Percentiles rank a stretch among this genome's conserved stretches.
Evolutionary conservation across 2,113 vertebrate species (phyloP).

Genomic region (Odobenus rosmarus): DNA sequence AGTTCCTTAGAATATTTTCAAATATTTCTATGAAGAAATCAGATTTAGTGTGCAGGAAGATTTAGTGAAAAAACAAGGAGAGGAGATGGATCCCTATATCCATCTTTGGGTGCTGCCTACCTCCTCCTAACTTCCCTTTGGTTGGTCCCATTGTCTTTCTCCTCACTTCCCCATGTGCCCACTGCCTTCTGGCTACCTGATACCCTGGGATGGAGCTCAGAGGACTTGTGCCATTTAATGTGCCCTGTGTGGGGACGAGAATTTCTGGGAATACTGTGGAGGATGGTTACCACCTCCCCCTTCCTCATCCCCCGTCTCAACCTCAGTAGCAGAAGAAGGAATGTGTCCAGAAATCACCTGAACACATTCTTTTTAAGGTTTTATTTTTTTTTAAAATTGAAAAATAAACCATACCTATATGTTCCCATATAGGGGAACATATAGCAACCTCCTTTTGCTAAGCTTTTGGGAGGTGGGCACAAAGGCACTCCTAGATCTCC

Average conservation of each 20-base stretch:
- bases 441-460: neutral
- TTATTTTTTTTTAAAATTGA: conserved; percentile 73
- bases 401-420: conserved; percentile 77
- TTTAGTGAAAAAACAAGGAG: neutral
- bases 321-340: neutral
- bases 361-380: neutral
- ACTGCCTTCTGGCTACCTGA: neutral
- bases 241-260: neutral
- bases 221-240: neutral
- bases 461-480: neutral
- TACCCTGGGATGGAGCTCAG: neutral
- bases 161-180: neutral
- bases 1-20: neutral
- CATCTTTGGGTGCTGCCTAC: neutral
- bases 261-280: neutral
- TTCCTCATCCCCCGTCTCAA: neutral
- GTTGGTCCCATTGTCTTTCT: neutral
- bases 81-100: neutral
- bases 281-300: neutral
- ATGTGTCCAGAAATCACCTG: neutral
- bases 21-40: neutral
- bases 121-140: neutral
- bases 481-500: neutral
- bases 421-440: neutral
- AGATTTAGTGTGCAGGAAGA: neutral